A percentile compares a stretch with the other conserved stretches of the same genome.
phyloP scores from a whole-genome alignment of 2,113 vertebrate species.

The Anarrhichthys ocellatus region DNA sequence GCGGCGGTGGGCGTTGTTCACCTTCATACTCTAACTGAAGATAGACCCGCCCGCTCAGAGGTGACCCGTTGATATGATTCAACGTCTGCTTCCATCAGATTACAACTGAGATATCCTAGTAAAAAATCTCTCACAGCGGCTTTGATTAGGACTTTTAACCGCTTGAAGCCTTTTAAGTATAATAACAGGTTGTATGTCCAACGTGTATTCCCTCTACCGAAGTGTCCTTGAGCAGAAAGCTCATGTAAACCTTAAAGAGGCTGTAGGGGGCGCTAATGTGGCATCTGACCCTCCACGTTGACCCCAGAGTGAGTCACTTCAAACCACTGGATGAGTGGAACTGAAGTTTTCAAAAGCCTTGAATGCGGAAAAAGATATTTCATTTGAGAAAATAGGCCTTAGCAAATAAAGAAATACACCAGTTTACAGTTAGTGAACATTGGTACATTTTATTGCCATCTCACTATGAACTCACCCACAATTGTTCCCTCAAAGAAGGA shows the following conservation, averaged over 20 bases:
- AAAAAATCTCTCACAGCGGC: conserved; percentile 17
- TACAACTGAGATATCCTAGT: conserved; percentile 7
- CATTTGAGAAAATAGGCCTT: too few relatives aligned
- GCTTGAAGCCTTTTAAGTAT: not conserved
- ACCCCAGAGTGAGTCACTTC: not conserved
- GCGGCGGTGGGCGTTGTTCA: not conserved
- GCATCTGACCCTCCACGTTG: conserved; percentile 1
- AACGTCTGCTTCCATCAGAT: conserved; percentile 8
- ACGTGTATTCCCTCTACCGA: not conserved
- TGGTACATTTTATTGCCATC: not conserved
- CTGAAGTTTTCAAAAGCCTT: too few relatives aligned
- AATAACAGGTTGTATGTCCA: too few relatives aligned
- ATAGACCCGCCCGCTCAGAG: conserved; percentile 32
- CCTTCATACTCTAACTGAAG: not conserved
- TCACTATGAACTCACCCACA: not conserved
- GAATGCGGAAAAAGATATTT: too few relatives aligned
- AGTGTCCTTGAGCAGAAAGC: not conserved
- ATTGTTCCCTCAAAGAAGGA: not conserved
- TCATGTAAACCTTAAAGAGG: too few relatives aligned
- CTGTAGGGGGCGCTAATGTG: conserved; percentile 17
- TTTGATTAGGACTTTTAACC: not conserved
- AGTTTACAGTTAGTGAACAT: too few relatives aligned
- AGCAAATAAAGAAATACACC: too few relatives aligned
- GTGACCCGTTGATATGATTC: not conserved
- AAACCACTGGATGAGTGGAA: not conserved